Evolutionary conservation across 2,888 invertebrate species (phyloP), one percentile per base, ranked within the genome.

Genomic region (Linnaemya vulpina): DNA sequence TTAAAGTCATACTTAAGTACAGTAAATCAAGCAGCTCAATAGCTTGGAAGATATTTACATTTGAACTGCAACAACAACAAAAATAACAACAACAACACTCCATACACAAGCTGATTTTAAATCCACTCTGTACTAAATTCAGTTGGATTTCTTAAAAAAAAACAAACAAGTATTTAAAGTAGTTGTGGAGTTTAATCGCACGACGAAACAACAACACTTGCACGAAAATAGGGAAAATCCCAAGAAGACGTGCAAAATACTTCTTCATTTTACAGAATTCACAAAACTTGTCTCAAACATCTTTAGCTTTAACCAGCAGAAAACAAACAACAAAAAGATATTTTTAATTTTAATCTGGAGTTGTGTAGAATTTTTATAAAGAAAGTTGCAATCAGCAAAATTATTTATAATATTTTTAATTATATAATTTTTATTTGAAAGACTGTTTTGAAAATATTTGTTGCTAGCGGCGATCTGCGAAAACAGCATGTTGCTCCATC

Each of bases 141-240:
- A 51, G 51, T 53, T 46, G 67, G 30, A 80, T 60, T 80, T 79
- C 79, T 30, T 60, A 80, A n/a, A n/a, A n/a, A n/a, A n/a, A n/a
- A n/a, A 68, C 67, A 80, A 80, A 80, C 80, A 11, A 80, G 80
- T 80, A 80, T 80, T 80, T 73, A 74, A 74, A 67, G 71, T 71
- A 67, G 58, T 73, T 73, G 55, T 73, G 49, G 8, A 49, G 65
- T 60, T 80, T 60, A 70, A 53, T 73, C 20, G 58, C 43, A 22
- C 9, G 20, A 55, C 35, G 55, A 25, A 67, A 35, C 60, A 77
- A 60, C 30, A 79, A 46, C 35, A 79, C 63, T 73, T 73, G 65
- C 63, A 40, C 58, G 51, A 65, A 60, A 80, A 60, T 51, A 74
- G 67, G 67, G 60, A 65, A 71, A 55, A 79, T 53, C 7, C 13